phyloP scores from a whole-genome alignment of 2,113 vertebrate species.

The Todiramphus chloris region DNA sequence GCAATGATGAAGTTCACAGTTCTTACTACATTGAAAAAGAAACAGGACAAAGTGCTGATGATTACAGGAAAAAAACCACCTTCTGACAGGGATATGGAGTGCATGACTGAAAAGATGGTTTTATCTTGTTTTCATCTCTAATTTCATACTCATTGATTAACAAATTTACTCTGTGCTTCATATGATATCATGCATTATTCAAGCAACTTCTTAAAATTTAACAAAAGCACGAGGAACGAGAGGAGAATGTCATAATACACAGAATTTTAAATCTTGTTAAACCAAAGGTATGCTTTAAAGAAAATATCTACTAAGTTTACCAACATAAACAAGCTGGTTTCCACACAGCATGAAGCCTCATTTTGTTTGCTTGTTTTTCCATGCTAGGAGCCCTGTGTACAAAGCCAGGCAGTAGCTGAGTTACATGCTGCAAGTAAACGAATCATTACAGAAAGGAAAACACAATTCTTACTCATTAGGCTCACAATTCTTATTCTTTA shows the following conservation, averaged over 20 bases:
- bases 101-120: not conserved
- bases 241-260: not conserved
- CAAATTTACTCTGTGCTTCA: conserved; percentile 7
- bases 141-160: conserved; percentile 45
- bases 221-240: not conserved
- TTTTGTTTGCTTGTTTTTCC: conserved; percentile 29
- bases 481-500: not conserved
- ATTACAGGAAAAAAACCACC: not conserved
- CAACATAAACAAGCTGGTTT: conserved; percentile 22
- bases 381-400: not conserved
- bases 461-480: conserved; percentile 32
- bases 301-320: not conserved
- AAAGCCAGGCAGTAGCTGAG: not conserved
- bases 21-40: not conserved
- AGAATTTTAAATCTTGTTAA: conserved; percentile 1
- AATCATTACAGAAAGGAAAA: conserved; percentile 42
- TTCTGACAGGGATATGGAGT: not conserved
- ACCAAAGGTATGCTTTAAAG: conserved; percentile 1
- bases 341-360: not conserved
- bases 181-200: conserved; percentile 50
- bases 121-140: conserved; percentile 8
- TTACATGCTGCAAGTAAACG: not conserved
- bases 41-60: not conserved
- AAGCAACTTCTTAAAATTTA: conserved; percentile 47
- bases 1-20: not conserved